Evolutionary conservation across 2,888 invertebrate genomes (phyloP), one percentile per base, ranked within the genome.

Genomic region (Drosophila atripex): DNA sequence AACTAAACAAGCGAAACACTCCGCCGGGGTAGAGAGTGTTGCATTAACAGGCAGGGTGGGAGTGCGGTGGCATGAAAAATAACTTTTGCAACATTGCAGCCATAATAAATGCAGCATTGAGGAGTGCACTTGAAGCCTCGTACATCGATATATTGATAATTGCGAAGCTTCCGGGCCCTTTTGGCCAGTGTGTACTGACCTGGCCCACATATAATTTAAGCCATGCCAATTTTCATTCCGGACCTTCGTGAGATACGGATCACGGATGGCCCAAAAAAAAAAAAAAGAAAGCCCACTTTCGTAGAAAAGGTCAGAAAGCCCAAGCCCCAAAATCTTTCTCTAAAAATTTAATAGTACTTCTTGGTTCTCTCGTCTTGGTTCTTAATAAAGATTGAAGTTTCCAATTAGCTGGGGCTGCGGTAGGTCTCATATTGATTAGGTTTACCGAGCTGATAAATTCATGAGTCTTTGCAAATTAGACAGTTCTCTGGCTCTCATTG

Each of bases 81-180:
- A 73, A 83, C 65, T 86, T 76, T 76, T 30, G 46, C 68, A 47
- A 64, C 68, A 50, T 63, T 65, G 68, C 46, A 25, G 38, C 32
- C 23, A 38, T 71, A 59, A 73, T 68, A 80, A 86, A 84, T 73
- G 73, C 64, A 71, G 38, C 57, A 73, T 69, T 73, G 69, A 69
- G 80, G 73, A 84, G 63, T 75, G 78, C 76, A 77, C 66, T 71
- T 59, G 71, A 69, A 69, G 80, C 66, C 49, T 56, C 51, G 23
- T 50, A 61, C 63, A 46, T 60, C 80, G 71, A 83, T 86, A 79
- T 69, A 68, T 79, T 54, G 71, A 63, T 51, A 53, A 18, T 41
- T 2, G 28, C 14, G 52, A 21, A 16, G 14, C 53, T 41, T 56
- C 56, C 39, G 25, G 63, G 28, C 38, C 82, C 32, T n/a, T 4